Base-by-base conservation (phyloP, 2,797 vertebrate species). In the Monodelphis domestica region DNA sequence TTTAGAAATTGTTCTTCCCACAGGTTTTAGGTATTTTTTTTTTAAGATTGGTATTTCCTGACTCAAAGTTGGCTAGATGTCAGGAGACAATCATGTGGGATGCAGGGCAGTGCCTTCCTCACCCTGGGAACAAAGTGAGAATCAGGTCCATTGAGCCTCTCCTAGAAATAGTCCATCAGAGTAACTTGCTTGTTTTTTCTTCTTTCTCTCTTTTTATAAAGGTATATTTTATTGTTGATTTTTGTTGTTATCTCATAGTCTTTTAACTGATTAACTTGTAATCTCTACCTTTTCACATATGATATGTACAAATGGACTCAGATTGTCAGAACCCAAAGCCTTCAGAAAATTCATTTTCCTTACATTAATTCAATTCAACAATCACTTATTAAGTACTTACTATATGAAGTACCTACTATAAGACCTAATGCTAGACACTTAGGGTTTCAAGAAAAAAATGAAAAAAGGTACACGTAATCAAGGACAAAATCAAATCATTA, bases 251-350 rank as follows among this genome's bases (percentile, higher is more conserved):
- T 90, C 52, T 54, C 88, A 53, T 7, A 97, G 3, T 10, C 55
- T 92, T 96, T 97, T 94, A 87, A 91, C 45, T 54, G 90, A 51
- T 12, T 97, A 10, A 10, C 53, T 92, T 96, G 96, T 90, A 93
- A 26, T 0, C 0, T 89, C 53, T 21, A 10, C 54, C 91, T 12
- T 38, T 94, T 93, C 92, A 28, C 96, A 90, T 54, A n/a, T 55
- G 15, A 54, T 84, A 97, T 63, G 96, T 95, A 78, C 50, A 94
- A 87, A 93, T 95, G 93, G 93, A 88, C 59, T 52, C 38, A 33
- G 0, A 1, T 91, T 87, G 26, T 95, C 91, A 93, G 24, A 14
- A 89, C 89, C 45, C 26, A 93, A 0, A 93, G 26, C 14, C 95
- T 97, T 96, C 12, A 91, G 93, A 91, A 91, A 33, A 12, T 95